phyloP scores from a whole-genome alignment of 1,140 invertebrate species.

The Drosophila mayri region DNA sequence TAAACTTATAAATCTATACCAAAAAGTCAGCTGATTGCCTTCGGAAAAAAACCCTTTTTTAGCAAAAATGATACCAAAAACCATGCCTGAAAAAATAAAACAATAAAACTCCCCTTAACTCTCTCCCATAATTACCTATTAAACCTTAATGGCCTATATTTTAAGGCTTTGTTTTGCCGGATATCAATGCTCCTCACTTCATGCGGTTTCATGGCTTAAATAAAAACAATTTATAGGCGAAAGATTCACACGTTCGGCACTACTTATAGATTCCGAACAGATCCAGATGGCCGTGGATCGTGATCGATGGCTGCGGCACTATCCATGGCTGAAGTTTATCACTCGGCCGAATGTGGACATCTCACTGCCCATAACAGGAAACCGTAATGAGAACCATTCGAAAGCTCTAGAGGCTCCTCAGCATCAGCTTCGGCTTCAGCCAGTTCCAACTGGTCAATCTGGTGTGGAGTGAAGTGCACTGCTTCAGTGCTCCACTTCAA shows the following conservation, averaged over 20 bases:
- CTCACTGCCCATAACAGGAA: constrained; percentile 53
- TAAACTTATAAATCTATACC: background rate
- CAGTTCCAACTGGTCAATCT: constrained; percentile 14
- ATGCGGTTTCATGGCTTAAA: background rate
- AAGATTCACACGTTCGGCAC: constrained; percentile 20
- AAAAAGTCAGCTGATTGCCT: background rate
- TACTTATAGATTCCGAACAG: constrained; percentile 18
- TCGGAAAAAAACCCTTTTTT: too few species aligned
- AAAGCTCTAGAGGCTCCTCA: constrained; percentile 28
- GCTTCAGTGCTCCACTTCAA: constrained; percentile 72
- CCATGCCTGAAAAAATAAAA: background rate
- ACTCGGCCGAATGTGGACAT: constrained; percentile 45
- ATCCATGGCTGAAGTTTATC: constrained; percentile 43
- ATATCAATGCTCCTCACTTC: background rate
- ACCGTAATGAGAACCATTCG: constrained; percentile 53
- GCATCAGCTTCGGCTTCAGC: background rate
- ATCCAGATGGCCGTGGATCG: constrained; percentile 21
- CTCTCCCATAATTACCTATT: too few species aligned
- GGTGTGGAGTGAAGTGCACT: constrained; percentile 43
- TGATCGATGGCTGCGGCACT: constrained; percentile 37
- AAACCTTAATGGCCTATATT: background rate
- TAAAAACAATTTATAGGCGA: constrained; percentile 1
- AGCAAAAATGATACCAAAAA: too few species aligned
- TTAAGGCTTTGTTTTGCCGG: constrained; percentile 2
- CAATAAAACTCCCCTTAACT: too few species aligned